A percentile compares a stretch with the other conserved stretches of the same genome.
phyloP scores from a whole-genome alignment of 2,797 vertebrate species.

The Sphenopsis melanotis region DNA sequence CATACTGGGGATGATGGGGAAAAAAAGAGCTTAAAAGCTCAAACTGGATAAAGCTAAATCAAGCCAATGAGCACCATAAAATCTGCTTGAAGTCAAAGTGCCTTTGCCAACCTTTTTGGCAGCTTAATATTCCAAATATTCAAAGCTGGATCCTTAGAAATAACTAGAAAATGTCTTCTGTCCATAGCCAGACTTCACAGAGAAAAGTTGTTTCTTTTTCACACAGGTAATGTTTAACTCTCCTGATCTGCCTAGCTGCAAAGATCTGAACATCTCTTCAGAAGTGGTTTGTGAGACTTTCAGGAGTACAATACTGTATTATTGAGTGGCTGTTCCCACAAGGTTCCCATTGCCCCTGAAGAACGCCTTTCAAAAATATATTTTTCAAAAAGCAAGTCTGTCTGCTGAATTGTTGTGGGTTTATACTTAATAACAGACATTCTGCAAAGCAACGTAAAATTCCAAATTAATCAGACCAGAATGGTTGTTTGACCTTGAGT shows the following conservation, averaged over 20 bases:
- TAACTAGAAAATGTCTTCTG: neutral
- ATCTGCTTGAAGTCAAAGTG: neutral
- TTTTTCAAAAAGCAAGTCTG: neutral
- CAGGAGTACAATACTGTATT: neutral
- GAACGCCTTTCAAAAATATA: neutral
- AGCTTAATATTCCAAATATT: neutral
- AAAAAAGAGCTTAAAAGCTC: neutral
- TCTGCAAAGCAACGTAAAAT: neutral
- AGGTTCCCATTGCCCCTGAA: neutral
- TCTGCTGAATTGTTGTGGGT: neutral
- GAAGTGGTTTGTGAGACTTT: neutral
- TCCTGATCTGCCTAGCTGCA: neutral
- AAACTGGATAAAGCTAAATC: neutral
- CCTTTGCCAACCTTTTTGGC: neutral
- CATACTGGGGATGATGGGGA: fast-evolving
- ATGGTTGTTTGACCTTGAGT: neutral
- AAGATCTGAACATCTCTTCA: neutral
- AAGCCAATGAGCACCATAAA: neutral
- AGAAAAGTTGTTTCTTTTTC: neutral
- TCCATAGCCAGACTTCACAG: neutral
- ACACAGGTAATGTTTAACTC: neutral
- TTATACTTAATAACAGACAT: neutral
- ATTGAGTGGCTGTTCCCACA: neutral
- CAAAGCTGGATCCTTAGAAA: neutral
- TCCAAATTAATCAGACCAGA: neutral